Percentiles rank a stretch among this genome's conserved stretches.
These are phyloP conservation scores for Setophaga petechia DNA, from an alignment of 2,113 vertebrate species.

Conservation along the genomic window DNA sequence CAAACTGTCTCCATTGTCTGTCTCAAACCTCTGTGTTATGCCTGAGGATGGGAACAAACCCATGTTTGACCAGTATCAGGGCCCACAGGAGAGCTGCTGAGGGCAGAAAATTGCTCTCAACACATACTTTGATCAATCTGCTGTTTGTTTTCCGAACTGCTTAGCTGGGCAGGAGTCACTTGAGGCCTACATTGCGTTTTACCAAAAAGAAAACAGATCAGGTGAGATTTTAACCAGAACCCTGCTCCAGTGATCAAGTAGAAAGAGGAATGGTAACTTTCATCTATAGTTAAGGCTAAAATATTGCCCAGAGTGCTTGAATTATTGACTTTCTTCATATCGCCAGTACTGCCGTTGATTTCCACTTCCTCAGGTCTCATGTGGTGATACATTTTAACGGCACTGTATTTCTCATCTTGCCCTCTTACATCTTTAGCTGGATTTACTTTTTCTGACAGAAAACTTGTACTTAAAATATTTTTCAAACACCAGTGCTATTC, in stretches of 20 bases:
- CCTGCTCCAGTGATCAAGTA: neutral
- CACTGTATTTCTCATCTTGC: neutral
- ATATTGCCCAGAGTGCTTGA: neutral
- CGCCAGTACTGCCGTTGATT: neutral
- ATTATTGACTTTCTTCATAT: conserved; percentile 32
- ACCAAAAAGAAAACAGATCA: neutral
- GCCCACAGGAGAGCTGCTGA: neutral
- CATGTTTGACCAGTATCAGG: rapidly evolving
- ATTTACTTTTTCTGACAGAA: conserved; percentile 39
- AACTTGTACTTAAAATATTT: neutral
- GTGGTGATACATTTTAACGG: neutral
- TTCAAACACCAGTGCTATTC: neutral
- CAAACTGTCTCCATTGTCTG: neutral
- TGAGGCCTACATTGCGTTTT: neutral
- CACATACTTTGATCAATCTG: neutral
- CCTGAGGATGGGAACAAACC: neutral
- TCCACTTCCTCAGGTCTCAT: neutral
- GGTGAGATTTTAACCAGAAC: neutral
- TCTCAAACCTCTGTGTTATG: neutral
- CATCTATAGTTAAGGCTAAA: conserved; percentile 1
- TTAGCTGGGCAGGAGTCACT: neutral
- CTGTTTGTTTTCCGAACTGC: neutral
- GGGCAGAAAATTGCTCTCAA: neutral
- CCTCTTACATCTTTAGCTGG: neutral
- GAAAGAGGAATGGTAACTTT: conserved; percentile 23